Percentiles rank a stretch among this genome's conserved stretches.
Evolutionary conservation across 1,140 invertebrate species (phyloP).

Genomic region (Drosophila sechellia): DNA sequence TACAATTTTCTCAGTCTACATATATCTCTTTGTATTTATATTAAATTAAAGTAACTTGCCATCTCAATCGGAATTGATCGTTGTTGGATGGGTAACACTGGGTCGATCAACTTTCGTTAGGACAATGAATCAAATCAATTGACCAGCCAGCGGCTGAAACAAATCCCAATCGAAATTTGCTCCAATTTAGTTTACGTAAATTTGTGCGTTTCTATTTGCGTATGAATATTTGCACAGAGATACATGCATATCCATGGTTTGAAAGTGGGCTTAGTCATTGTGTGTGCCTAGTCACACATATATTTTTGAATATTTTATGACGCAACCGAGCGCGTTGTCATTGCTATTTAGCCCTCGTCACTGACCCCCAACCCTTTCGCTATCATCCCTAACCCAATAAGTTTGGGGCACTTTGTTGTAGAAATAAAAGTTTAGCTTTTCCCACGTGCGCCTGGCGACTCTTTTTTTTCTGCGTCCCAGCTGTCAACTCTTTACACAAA

Average conservation of each 20-base stretch:
- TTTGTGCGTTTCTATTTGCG: slow-evolving; percentile 5
- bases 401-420: slow-evolving; percentile 37
- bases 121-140: slow-evolving; percentile 50
- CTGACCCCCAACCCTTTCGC: not conserved
- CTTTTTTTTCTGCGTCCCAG: slow-evolving; percentile 21
- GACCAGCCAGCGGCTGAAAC: slow-evolving; percentile 24
- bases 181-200: slow-evolving; percentile 33
- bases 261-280: slow-evolving; percentile 6
- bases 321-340: slow-evolving; percentile 37
- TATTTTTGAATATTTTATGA: slow-evolving; percentile 72
- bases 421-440: slow-evolving; percentile 69
- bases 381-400: slow-evolving; percentile 19
- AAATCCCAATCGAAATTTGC: slow-evolving; percentile 49
- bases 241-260: not conserved
- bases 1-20: too few species aligned
- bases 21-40: not conserved
- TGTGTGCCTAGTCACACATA: slow-evolving; percentile 45
- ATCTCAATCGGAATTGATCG: too few species aligned
- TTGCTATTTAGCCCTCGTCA: slow-evolving; percentile 47
- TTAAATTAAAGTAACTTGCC: too few species aligned
- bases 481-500: slow-evolving; percentile 81
- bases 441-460: slow-evolving; percentile 43
- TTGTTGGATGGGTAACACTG: too few species aligned
- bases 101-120: slow-evolving; percentile 6
- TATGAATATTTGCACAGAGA: slow-evolving; percentile 29